Evolutionary conservation across 1,140 invertebrate genomes (phyloP).

Genomic region (Hycleus phaleratus): DNA sequence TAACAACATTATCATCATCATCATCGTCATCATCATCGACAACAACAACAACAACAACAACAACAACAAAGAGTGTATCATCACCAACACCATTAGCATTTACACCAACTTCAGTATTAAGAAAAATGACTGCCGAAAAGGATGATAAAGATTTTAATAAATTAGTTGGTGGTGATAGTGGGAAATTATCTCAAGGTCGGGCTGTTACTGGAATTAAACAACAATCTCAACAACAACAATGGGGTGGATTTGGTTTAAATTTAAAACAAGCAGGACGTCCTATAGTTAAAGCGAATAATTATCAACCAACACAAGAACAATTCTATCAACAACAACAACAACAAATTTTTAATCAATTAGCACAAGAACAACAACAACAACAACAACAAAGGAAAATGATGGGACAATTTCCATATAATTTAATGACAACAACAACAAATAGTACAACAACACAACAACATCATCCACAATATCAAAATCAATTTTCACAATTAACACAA

Average conservation of each 20-base stretch:
- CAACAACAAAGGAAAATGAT: constrained; percentile 27
- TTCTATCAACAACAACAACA: constrained; percentile 27
- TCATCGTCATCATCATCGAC: constrained; percentile 48
- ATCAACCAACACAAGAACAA: constrained; percentile 18
- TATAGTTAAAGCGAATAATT: constrained; percentile 47
- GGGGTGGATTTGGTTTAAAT: constrained; percentile 16
- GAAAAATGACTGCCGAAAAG: constrained; percentile 90
- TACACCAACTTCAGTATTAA: constrained; percentile 79
- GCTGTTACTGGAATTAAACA: constrained; percentile 41
- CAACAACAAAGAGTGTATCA: constrained; percentile 38
- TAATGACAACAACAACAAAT: constrained; percentile 33
- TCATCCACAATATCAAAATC: constrained; percentile 21
- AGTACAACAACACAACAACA: constrained; percentile 14
- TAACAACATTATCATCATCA: constrained; percentile 37
- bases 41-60: constrained; percentile 25
- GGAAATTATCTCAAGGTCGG: constrained; percentile 39
- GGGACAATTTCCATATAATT: constrained; percentile 32
- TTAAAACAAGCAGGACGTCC: constrained; percentile 45
- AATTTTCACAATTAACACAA: constrained; percentile 32
- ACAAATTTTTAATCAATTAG: constrained; percentile 32
- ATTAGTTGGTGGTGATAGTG: constrained; percentile 21
- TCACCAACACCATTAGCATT: constrained; percentile 68
- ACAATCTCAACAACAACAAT: constrained; percentile 24
- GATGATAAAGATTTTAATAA: constrained; percentile 42
- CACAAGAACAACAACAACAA: constrained; percentile 27